phyloP scores from a whole-genome alignment of 1,140 invertebrate species.

The Neodiprion lecontei region DNA sequence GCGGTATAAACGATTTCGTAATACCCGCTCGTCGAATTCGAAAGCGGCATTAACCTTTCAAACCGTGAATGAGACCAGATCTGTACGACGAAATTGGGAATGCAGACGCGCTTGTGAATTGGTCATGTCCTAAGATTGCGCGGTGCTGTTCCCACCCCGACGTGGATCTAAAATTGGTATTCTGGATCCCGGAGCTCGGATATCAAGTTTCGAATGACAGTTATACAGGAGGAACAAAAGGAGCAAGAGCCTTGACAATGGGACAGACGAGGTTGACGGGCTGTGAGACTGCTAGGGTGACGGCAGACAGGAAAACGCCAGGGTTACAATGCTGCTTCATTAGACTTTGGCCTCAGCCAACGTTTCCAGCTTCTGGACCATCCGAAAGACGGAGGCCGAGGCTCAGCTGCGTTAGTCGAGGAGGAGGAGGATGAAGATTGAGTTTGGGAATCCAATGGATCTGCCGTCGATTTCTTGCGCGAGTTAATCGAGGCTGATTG shows the following conservation, averaged over 20 bases:
- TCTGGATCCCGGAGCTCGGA: not conserved
- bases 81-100: not conserved
- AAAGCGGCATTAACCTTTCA: not conserved
- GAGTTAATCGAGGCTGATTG: not conserved
- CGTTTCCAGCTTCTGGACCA: not conserved
- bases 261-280: not conserved
- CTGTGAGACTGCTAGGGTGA: not conserved
- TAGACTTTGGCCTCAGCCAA: slow-evolving; percentile 1
- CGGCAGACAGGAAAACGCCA: not conserved
- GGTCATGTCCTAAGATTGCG: not conserved
- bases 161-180: not conserved
- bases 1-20: not conserved
- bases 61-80: not conserved
- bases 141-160: not conserved
- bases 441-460: no score
- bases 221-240: not conserved
- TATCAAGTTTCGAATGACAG: not conserved
- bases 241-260: not conserved
- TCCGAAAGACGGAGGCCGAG: not conserved
- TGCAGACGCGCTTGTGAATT: not conserved
- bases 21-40: no score
- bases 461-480: no score
- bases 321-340: slow-evolving; percentile 1
- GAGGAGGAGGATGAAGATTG: no score
- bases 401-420: not conserved